phyloP scores from a whole-genome alignment of 2,113 vertebrate species.

The Osmerus mordax region DNA sequence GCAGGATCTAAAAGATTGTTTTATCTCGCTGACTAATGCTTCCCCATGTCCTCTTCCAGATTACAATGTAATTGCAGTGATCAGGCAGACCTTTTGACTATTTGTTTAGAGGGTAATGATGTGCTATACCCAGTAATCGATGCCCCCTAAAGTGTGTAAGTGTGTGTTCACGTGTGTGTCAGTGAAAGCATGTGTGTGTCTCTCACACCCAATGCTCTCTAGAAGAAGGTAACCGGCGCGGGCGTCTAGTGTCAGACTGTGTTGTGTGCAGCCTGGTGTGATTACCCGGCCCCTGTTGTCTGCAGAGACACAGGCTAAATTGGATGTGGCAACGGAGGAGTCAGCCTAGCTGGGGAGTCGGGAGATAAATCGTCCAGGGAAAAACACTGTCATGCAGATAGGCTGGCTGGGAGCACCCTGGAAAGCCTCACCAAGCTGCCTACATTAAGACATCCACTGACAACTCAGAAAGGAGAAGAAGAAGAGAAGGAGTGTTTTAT shows the following conservation, averaged over 20 bases:
- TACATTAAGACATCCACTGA: slow-evolving; percentile 16
- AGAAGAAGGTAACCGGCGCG: neutral
- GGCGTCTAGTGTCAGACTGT: slow-evolving; percentile 35
- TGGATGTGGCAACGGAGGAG: slow-evolving; percentile 49
- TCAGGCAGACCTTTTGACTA: too few relatives aligned
- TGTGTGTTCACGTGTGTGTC: too few relatives aligned
- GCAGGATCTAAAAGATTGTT: too few relatives aligned
- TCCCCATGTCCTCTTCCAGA: too few relatives aligned
- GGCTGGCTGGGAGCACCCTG: neutral
- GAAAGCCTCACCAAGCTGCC: neutral
- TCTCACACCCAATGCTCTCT: slow-evolving; percentile 21
- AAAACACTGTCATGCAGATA: slow-evolving; percentile 30
- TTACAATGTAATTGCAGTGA: too few relatives aligned
- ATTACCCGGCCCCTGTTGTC: slow-evolving; percentile 41
- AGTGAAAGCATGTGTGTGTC: neutral
- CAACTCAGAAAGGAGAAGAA: neutral
- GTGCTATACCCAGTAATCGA: too few relatives aligned
- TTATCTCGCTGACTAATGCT: too few relatives aligned
- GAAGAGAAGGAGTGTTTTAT: neutral
- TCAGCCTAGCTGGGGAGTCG: slow-evolving; percentile 28
- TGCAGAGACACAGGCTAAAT: slow-evolving; percentile 41
- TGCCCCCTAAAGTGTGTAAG: neutral
- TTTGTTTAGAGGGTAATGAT: too few relatives aligned
- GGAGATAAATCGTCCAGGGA: slow-evolving; percentile 40
- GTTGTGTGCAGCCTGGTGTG: slow-evolving; percentile 20